Evolutionary conservation across 2,113 vertebrate species (phyloP).

Genomic region (Podarcis muralis): DNA sequence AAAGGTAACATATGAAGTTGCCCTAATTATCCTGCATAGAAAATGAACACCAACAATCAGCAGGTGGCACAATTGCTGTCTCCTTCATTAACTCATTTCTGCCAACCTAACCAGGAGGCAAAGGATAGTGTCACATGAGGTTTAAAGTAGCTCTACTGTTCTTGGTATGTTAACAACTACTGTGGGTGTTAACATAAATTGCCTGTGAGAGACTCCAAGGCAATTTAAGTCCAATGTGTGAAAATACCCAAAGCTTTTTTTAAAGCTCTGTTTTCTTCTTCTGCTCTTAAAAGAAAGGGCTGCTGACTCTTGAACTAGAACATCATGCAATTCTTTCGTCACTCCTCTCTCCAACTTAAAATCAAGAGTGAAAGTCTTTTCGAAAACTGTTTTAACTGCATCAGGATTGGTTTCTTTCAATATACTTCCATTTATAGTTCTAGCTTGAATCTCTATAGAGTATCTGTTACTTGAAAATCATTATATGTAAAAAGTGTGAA

Average conservation of each 20-base stretch:
- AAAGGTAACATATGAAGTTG: no score
- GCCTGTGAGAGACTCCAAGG: neutral
- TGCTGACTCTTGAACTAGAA: neutral
- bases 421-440: slow-evolving; percentile 23
- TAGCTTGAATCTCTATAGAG: neutral
- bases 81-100: no score
- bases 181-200: neutral
- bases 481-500: neutral
- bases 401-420: neutral
- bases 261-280: neutral
- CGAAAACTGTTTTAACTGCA: neutral
- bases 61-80: neutral
- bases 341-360: neutral
- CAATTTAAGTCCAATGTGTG: neutral
- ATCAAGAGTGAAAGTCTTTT: neutral
- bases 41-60: neutral
- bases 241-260: neutral
- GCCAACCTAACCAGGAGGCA: neutral
- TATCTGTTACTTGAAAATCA: slow-evolving; percentile 3
- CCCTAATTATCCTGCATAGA: no score
- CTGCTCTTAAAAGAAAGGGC: neutral
- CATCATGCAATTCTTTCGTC: neutral
- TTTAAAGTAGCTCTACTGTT: neutral
- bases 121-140: neutral
- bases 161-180: neutral